phyloP scores from a whole-genome alignment of 23 tunicate species.

The Halocynthia roretzi region DNA sequence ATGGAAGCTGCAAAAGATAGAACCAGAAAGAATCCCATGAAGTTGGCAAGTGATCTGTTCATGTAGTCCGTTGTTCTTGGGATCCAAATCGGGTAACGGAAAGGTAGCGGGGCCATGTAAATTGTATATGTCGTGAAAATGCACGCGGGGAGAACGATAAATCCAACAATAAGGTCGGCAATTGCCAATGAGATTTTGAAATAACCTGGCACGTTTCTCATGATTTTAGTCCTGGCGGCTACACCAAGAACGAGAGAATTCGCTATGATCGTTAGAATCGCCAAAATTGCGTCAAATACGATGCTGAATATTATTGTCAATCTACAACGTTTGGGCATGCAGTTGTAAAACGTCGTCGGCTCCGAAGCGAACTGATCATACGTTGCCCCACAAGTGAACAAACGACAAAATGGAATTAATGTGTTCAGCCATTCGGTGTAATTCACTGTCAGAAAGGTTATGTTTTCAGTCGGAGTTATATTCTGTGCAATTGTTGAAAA shows the following conservation, averaged over 20 bases:
- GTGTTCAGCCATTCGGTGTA: slow-evolving; percentile 62
- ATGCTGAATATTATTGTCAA: slow-evolving; percentile 31
- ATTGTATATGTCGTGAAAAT: slow-evolving; percentile 40
- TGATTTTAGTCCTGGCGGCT: slow-evolving; percentile 38
- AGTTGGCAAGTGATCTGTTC: slow-evolving; percentile 25
- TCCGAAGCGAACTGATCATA: slow-evolving; percentile 9
- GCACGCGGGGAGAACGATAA: slow-evolving; percentile 63
- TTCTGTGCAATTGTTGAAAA: no score
- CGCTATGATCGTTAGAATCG: slow-evolving; percentile 35
- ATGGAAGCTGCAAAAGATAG: slow-evolving; percentile 50
- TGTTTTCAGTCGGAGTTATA: no score
- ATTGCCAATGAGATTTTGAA: slow-evolving; percentile 84
- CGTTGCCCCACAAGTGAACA: slow-evolving; percentile 52
- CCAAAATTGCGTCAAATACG: slow-evolving; percentile 52
- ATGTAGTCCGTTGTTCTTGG: slow-evolving; percentile 49
- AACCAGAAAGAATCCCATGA: slow-evolving; percentile 58
- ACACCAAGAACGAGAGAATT: slow-evolving; percentile 59
- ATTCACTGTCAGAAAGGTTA: neutral
- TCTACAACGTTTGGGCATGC: slow-evolving; percentile 40
- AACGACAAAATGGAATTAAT: slow-evolving; percentile 53
- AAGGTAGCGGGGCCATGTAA: slow-evolving; percentile 60
- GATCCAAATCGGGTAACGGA: slow-evolving; percentile 34
- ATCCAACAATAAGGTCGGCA: slow-evolving; percentile 71
- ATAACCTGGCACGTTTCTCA: slow-evolving; percentile 90
- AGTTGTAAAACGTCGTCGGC: slow-evolving; percentile 35